Base-by-base conservation (phyloP, 2,888 invertebrate species). In the Brenthis ino region DNA sequence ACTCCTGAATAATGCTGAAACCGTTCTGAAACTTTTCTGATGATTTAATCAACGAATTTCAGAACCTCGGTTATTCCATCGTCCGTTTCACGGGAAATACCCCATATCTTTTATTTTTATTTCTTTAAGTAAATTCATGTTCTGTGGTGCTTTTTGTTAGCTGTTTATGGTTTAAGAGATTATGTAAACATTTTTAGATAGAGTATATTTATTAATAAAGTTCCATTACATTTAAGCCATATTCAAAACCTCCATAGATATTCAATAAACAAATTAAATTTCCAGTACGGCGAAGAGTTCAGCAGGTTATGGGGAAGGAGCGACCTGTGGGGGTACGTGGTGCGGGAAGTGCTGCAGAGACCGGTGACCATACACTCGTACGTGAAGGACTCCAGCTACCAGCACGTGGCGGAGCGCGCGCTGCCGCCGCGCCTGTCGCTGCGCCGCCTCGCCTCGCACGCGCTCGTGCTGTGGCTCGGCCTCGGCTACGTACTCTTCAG, bases 211-310 rank as follows among this genome's bases (percentile, higher is more conserved):
- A 20, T 20, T 20, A 20, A 20, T 20, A 20, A 20, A 20, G 20
- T 20, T 20, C 20, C 20, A 20, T 20, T 20, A 20, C 20, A 20
- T 20, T 20, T 20, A 24, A 28, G 28, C 28, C 28, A 28, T 28
- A 37, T 37, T 37, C 37, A 8, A 20, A 20, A 37, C 37, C 37
- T 43, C 37, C 11, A 43, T 43, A 43, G 37, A 16, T 51, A 51
- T 14, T 51, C 51, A n/a, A 51, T n/a, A 14, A 5, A 33, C 12
- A 12, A 51, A 3, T 6, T 16, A 37, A 20, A 24, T 16, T 93
- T 94, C 70, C 85, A 98, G 98, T 96, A 95, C 85, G 94, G 94
- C 14, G 86, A 91, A 8, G 94, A 95, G 75, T 95, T 98, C 72
- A 87, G 93, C 70, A 89, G 88, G 48, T 79, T 95, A 3, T 98